Conservation (phyloP, 2,797 vertebrate genomes). For the Anas bahamensis region DNA sequence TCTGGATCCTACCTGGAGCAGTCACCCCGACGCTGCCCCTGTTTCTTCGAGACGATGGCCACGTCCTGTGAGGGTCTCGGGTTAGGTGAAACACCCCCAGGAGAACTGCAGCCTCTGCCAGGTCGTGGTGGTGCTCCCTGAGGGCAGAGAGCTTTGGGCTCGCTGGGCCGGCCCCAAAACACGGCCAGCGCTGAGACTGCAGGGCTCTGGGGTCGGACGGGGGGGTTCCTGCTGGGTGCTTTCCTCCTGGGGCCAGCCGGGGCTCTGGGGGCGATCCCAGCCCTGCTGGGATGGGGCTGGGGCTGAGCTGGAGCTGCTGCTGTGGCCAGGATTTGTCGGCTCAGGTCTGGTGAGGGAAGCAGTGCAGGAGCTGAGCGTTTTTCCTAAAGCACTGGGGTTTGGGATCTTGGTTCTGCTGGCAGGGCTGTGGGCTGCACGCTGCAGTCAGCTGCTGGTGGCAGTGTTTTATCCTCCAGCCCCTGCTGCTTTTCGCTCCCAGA, state of each 20-base stretch:
- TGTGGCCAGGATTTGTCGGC: background rate
- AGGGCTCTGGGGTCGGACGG: background rate
- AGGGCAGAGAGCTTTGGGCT: background rate
- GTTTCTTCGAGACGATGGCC: accelerated
- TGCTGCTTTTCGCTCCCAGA: background rate
- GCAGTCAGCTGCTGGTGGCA: background rate
- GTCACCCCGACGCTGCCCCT: background rate
- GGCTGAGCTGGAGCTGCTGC: background rate
- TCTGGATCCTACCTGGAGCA: background rate
- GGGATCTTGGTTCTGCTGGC: background rate
- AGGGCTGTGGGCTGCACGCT: background rate
- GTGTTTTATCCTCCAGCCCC: no score
- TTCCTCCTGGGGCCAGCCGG: background rate
- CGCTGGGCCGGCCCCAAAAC: background rate
- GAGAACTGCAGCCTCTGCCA: background rate
- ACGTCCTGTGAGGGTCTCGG: background rate
- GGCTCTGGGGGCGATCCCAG: background rate
- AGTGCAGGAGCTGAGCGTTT: background rate
- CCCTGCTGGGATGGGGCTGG: background rate
- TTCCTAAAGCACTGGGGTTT: background rate
- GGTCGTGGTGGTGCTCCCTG: background rate
- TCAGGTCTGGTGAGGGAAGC: background rate
- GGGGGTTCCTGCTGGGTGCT: background rate
- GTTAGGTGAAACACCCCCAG: background rate
- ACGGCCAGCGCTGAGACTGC: background rate